Conservation (phyloP, 2,113 vertebrate genomes). For the Megaleporinus macrocephalus region DNA sequence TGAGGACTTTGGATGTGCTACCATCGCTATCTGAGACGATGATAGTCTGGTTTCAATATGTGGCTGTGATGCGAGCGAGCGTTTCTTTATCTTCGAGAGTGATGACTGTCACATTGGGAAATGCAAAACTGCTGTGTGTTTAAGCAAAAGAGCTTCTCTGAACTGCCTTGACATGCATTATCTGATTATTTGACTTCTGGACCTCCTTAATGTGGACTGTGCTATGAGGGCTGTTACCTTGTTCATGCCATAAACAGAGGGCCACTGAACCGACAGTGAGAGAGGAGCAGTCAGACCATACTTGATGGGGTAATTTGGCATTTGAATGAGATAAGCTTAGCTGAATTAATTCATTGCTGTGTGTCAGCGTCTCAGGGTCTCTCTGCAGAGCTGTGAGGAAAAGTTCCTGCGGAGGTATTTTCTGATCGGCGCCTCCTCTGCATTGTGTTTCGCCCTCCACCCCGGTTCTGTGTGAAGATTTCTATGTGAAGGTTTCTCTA, state of each 20-base stretch:
- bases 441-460: not conserved
- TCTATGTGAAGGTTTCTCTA: constrained; percentile 53
- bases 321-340: not conserved
- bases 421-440: not conserved
- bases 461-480: constrained; percentile 53
- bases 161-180: not conserved
- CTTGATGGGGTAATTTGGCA: too few species aligned
- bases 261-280: not conserved
- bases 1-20: not conserved
- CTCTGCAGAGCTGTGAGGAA: not conserved
- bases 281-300: not conserved
- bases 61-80: not conserved
- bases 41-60: not conserved
- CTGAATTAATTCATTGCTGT: not conserved
- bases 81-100: not conserved
- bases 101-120: not conserved
- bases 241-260: not conserved
- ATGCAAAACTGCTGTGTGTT: not conserved
- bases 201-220: too few species aligned
- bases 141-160: not conserved
- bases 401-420: constrained; percentile 10
- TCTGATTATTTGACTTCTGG: too few species aligned
- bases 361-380: not conserved
- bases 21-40: not conserved
- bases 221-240: not conserved